Conservation (phyloP, 2,797 vertebrate species). For the Astyanax mexicanus region DNA sequence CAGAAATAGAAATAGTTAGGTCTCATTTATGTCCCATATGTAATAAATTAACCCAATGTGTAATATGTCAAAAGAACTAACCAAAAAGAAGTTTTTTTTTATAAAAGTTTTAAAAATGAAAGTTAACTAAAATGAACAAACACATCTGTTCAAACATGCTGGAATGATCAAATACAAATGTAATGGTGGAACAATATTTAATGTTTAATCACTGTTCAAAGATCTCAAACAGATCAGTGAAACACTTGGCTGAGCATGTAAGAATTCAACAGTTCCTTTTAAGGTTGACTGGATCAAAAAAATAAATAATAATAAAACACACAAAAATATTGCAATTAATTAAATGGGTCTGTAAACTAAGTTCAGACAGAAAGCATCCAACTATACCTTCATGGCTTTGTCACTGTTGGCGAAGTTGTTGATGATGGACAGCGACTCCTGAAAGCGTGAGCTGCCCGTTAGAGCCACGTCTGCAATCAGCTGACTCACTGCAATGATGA, state of each 20-base stretch:
- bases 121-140: too few species aligned
- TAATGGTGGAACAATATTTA: background rate
- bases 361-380: background rate
- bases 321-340: background rate
- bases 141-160: too few species aligned
- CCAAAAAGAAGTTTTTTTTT: too few species aligned
- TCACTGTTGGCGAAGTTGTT: slow-evolving; percentile 99
- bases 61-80: too few species aligned
- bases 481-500: slow-evolving; percentile 97
- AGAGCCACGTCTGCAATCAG: slow-evolving; percentile 95
- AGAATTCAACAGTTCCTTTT: slow-evolving; percentile 3
- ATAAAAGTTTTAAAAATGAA: background rate
- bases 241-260: background rate
- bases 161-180: background rate
- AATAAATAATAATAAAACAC: background rate
- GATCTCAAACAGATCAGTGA: background rate
- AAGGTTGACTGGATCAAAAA: background rate
- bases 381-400: slow-evolving; percentile 92
- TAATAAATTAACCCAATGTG: too few species aligned
- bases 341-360: background rate
- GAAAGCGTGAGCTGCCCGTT: slow-evolving; percentile 93
- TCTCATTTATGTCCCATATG: background rate
- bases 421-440: slow-evolving; percentile 96
- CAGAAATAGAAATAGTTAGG: too few species aligned
- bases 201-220: slow-evolving; percentile 7